Base-by-base conservation (phyloP, 35 echinoderm and acorn worm species). In the Strongylocentrotus purpuratus region DNA sequence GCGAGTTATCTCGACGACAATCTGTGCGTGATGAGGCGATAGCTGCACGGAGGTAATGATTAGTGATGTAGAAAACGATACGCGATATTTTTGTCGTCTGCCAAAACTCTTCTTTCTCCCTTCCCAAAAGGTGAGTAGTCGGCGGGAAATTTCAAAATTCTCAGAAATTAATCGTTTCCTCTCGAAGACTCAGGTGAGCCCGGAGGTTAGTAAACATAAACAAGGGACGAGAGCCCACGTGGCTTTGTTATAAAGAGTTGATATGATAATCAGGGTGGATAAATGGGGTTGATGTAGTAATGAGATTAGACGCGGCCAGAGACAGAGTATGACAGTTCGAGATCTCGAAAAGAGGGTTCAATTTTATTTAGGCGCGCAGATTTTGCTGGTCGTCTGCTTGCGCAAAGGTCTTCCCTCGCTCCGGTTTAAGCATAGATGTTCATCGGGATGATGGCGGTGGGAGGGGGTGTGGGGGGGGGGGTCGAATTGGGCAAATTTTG, bases 121-220 rank as follows among this genome's bases (percentile, higher is more conserved):
- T 22, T 1, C 25, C 25, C 20, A 28, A 78, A 78, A 18, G 65
- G 7, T 15, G 6, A 18, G 65, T 22, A 18, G 20, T 78, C 20
- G 65, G 65, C 65, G 65, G 65, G 65, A 28, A 78, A 78, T 78
- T 78, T 78, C 65, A 78, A 78, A 78, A 78, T 28, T 78, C 20
- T 78, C 65, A n/a, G 28, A 78, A 78, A 78, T 78, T 78, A 78
- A 78, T 78, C 25, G 65, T 78, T 78, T 78, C 65, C 65, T 78
- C 65, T 78, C 7, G 20, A 78, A 78, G 20, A 5, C 65, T 28
- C 65, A 78, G 65, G 65, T 78, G 28, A 78, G 65, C 28, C 65
- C 25, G 65, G 65, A 78, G 65, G 65, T n/a, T 4, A 4, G 65
- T 78, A 78, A 78, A 78, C 7, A 78, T 78, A 78, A 78, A 78